phyloP scores from a whole-genome alignment of 1,140 invertebrate genomes.

The Spodoptera litura region DNA sequence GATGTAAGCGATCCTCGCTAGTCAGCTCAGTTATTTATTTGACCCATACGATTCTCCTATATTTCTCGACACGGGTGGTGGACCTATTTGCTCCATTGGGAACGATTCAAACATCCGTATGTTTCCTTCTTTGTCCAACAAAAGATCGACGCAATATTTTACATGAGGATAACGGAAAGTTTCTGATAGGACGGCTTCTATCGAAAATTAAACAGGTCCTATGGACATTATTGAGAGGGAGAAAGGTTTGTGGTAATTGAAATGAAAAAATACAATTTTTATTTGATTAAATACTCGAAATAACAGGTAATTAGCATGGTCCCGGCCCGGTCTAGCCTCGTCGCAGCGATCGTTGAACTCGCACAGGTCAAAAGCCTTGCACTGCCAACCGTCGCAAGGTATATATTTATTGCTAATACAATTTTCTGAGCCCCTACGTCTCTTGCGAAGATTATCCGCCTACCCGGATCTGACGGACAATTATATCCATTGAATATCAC shows the following conservation, averaged over 20 bases:
- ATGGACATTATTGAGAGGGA: too few relatives aligned
- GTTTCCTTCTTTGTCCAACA: too few relatives aligned
- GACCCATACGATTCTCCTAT: background rate
- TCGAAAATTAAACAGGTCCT: too few relatives aligned
- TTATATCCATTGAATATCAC: constrained; percentile 22
- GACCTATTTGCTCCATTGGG: background rate
- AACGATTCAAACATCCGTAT: background rate
- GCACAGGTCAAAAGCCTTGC: constrained; percentile 70
- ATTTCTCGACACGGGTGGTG: background rate
- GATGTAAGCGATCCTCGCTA: background rate
- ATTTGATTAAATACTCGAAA: constrained; percentile 38
- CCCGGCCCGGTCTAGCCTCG: constrained; percentile 61
- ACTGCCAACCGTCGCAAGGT: constrained; percentile 52
- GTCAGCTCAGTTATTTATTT: background rate
- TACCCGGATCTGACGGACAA: constrained; percentile 7
- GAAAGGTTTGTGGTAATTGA: background rate
- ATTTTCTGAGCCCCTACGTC: constrained; percentile 48
- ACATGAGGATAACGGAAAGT: too few relatives aligned
- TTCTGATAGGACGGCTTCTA: too few relatives aligned
- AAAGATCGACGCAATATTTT: too few relatives aligned
- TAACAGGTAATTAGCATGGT: constrained; percentile 60
- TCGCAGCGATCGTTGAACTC: constrained; percentile 66
- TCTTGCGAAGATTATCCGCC: constrained; percentile 36
- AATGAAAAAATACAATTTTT: background rate
- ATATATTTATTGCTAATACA: constrained; percentile 57